Conservation (phyloP, 2,797 vertebrate species). For the Cottoperca gobio region DNA sequence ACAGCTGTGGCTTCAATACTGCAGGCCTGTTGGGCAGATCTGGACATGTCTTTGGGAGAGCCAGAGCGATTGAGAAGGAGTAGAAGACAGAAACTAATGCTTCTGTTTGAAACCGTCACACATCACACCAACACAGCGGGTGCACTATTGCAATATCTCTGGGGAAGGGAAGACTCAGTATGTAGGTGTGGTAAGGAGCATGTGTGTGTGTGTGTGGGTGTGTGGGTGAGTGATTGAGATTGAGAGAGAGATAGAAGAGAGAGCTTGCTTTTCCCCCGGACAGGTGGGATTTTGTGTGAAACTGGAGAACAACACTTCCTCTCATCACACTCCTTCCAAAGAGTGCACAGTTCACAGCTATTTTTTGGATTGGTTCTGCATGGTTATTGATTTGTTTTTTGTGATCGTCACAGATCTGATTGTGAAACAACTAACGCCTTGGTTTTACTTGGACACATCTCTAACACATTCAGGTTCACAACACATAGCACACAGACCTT, state of each 20-base stretch:
- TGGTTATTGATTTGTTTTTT: not conserved
- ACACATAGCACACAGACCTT: not conserved
- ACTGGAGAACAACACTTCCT: conserved; percentile 33
- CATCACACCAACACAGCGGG: conserved; percentile 29
- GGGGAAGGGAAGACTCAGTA: conserved; percentile 39
- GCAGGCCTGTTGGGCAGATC: conserved; percentile 35
- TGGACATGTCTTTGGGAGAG: conserved; percentile 11
- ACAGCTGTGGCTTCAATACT: conserved; percentile 61
- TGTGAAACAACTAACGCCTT: not conserved
- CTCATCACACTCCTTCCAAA: conserved; percentile 15
- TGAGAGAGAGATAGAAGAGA: not conserved
- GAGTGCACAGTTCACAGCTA: not conserved
- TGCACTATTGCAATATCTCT: conserved; percentile 46
- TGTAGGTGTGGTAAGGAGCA: conserved; percentile 28
- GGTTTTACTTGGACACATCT: not conserved
- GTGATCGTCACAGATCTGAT: not conserved
- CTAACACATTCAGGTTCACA: not conserved
- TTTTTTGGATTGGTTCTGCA: not conserved
- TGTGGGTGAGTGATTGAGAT: not conserved
- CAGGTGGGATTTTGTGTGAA: conserved; percentile 44
- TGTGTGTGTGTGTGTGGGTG: conserved; percentile 1
- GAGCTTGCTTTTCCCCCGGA: conserved; percentile 13
- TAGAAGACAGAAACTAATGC: conserved; percentile 21
- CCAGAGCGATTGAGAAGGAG: conserved; percentile 4
- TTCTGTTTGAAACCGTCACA: conserved; percentile 41